These are phyloP conservation scores for Channa maculata DNA, from an alignment of 2,113 vertebrate genomes.

Conservation along the genomic window DNA sequence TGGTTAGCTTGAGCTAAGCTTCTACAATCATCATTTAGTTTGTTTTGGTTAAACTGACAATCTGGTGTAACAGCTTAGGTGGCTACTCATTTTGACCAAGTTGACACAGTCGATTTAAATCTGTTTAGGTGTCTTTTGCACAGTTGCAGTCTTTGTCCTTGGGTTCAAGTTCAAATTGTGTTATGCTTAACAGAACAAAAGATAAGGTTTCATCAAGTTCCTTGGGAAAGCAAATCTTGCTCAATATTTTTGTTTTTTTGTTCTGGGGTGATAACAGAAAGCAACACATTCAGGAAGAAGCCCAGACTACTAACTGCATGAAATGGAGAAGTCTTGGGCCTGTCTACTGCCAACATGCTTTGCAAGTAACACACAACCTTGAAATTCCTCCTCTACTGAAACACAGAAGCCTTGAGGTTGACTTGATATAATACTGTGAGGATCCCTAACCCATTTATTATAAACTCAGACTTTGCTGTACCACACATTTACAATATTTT, in stretches of 20 bases:
- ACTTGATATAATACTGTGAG: constrained; percentile 21
- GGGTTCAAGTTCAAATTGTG: constrained; percentile 10
- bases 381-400: constrained; percentile 68
- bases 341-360: constrained; percentile 53
- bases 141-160: constrained; percentile 23
- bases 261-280: not conserved
- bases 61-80: not conserved
- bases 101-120: not conserved
- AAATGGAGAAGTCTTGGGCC: constrained; percentile 22
- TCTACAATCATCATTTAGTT: constrained; percentile 8
- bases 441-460: not conserved
- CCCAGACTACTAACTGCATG: not conserved
- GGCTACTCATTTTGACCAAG: constrained; percentile 15
- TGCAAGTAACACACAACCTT: constrained; percentile 60
- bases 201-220: constrained; percentile 13
- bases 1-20: not conserved
- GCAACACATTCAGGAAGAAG: too few relatives aligned
- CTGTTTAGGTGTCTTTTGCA: not conserved
- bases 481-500: too few relatives aligned
- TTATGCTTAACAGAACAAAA: constrained; percentile 16
- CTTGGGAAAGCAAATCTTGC: not conserved
- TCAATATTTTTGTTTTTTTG: not conserved
- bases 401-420: constrained; percentile 30
- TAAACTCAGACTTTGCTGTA: not conserved
- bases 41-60: constrained; percentile 32